A percentile compares a stretch with the other conserved stretches of the same genome.
These are phyloP conservation scores for Ciconia boyciana DNA, from an alignment of 2,113 vertebrate genomes.

Conservation along the genomic window DNA sequence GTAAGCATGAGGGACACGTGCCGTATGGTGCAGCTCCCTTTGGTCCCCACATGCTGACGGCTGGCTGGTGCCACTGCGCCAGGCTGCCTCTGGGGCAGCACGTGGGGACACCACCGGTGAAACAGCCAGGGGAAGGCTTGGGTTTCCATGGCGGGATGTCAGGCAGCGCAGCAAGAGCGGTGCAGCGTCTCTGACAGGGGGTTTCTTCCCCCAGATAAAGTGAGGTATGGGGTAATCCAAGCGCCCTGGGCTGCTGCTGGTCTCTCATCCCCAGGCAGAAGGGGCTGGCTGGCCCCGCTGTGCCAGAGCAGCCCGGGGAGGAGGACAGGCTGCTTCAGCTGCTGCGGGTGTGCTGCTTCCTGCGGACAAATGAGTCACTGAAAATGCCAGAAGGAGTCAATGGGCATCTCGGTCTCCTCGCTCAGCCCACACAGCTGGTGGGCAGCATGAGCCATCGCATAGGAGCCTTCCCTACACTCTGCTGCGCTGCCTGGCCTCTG, in stretches of 20 bases:
- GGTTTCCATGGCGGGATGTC: not conserved
- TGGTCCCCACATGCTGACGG: not conserved
- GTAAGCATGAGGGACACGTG: not conserved
- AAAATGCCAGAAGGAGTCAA: slow-evolving; percentile 21
- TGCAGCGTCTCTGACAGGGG: not conserved
- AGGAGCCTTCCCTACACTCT: not conserved
- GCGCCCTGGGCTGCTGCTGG: not conserved
- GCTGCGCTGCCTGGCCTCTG: not conserved
- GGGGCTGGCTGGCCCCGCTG: not conserved
- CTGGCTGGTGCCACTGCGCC: not conserved
- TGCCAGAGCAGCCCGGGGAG: not conserved
- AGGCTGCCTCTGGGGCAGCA: not conserved
- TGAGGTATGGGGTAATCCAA: not conserved
- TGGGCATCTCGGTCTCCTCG: slow-evolving; percentile 4
- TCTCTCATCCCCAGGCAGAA: not conserved
- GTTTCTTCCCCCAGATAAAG: not conserved
- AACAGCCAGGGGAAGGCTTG: not conserved
- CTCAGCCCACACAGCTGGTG: slow-evolving; percentile 32
- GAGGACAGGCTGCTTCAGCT: slow-evolving; percentile 17
- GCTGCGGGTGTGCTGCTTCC: slow-evolving; percentile 4
- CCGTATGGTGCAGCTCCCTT: not conserved
- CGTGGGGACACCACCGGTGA: fast-evolving
- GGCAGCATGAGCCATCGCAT: not conserved
- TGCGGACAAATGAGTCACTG: not conserved
- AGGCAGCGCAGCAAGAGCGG: not conserved